Conservation (phyloP, 53 echinoderm and acorn worm genomes). For the Echinometra lucunter region DNA sequence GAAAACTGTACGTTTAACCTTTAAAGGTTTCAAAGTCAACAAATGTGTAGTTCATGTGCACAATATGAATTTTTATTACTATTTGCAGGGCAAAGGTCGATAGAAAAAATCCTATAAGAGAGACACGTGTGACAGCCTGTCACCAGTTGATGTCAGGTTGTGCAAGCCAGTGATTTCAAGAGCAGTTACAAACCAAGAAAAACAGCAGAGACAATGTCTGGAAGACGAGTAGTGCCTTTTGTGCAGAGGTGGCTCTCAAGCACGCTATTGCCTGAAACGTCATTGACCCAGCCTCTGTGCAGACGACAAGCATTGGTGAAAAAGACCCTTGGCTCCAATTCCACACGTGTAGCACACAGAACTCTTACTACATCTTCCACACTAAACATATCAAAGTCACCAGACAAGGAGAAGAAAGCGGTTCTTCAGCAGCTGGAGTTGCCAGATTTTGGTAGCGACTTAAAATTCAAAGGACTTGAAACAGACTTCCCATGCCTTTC, state of each 20-base stretch:
- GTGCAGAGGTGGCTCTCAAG: slow-evolving; percentile 22
- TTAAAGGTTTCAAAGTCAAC: not conserved
- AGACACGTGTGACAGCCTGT: not conserved
- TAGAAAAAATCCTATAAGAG: too few relatives aligned
- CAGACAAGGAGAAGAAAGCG: not conserved
- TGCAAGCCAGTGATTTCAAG: not conserved
- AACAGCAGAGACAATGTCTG: slow-evolving; percentile 27
- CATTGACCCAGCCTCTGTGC: slow-evolving; percentile 8
- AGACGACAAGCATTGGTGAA: not conserved
- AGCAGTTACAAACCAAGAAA: not conserved
- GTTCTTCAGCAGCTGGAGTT: slow-evolving; percentile 89
- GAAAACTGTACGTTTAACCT: too few relatives aligned
- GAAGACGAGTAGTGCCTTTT: not conserved
- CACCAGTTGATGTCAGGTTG: not conserved
- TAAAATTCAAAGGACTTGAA: slow-evolving; percentile 90
- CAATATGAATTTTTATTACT: too few relatives aligned
- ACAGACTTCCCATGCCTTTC: slow-evolving; percentile 94
- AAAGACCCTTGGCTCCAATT: not conserved
- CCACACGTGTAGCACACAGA: not conserved
- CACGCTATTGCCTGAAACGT: not conserved
- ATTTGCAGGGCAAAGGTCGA: too few relatives aligned
- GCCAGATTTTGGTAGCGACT: slow-evolving; percentile 83
- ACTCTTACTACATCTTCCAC: slow-evolving; percentile 26
- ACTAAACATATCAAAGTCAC: slow-evolving; percentile 20
- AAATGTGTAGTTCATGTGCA: not conserved